Conservation (phyloP, 1,140 invertebrate species). For the Pogonomyrmex californicus region DNA sequence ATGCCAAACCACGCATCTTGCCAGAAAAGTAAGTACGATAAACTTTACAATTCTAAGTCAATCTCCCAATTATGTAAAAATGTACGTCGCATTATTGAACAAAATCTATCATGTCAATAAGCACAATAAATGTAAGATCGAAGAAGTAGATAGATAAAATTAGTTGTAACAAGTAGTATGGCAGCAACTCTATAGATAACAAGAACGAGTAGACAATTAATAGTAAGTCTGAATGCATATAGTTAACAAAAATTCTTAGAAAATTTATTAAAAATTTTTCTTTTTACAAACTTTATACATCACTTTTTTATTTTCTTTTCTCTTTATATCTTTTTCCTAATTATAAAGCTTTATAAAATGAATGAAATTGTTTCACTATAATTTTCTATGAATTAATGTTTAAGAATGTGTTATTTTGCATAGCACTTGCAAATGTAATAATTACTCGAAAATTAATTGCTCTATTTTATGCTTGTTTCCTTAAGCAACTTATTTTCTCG, state of each 20-base stretch:
- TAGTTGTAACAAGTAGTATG: conserved; percentile 35
- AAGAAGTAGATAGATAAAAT: conserved; percentile 35
- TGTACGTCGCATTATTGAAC: not conserved
- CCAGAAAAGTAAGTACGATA: conserved; percentile 84
- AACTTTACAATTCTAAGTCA: not conserved
- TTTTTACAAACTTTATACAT: conserved; percentile 8
- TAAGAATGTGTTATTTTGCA: not conserved
- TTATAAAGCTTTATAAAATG: not conserved
- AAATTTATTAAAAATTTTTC: not conserved
- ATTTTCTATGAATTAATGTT: conserved; percentile 14
- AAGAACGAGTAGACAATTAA: conserved; percentile 8
- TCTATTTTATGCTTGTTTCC: not conserved
- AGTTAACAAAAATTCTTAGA: not conserved
- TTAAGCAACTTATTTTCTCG: not conserved
- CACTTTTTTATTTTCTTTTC: conserved; percentile 36
- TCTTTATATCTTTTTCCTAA: conserved; percentile 16
- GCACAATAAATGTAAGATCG: not conserved
- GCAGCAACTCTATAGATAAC: not conserved
- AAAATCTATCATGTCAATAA: conserved; percentile 21
- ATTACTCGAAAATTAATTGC: conserved; percentile 23
- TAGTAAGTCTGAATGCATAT: not conserved
- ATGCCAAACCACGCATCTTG: conserved; percentile 82
- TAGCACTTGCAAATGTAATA: conserved; percentile 1
- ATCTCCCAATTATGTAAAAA: not conserved
- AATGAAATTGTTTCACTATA: not conserved